Percentiles rank a stretch among this genome's conserved stretches.
These are phyloP conservation scores for Zeuzera pyrina DNA, from an alignment of 2,888 invertebrate genomes.

Conservation along the genomic window DNA sequence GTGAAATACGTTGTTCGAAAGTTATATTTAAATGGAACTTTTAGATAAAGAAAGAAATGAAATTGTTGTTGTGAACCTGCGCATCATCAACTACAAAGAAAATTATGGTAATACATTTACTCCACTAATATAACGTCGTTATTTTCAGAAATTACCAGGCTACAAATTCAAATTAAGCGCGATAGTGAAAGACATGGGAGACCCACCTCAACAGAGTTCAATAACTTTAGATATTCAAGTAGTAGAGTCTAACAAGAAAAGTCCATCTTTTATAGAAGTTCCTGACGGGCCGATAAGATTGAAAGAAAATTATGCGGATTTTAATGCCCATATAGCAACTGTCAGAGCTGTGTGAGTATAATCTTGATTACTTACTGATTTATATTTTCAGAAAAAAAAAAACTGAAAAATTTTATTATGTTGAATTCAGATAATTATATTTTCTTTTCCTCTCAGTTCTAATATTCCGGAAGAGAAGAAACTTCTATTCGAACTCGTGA, in stretches of 20 bases:
- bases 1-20: no score
- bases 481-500: constrained; percentile 84
- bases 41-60: no score
- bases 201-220: constrained; percentile 75
- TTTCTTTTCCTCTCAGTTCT: constrained; percentile 61
- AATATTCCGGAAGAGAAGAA: constrained; percentile 83
- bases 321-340: constrained; percentile 78
- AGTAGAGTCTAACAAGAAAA: constrained; percentile 90
- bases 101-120: no score
- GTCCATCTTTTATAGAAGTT: constrained; percentile 79
- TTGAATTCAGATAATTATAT: neutral
- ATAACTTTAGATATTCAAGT: constrained; percentile 89
- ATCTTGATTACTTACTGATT: constrained; percentile 13
- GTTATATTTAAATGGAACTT: no score
- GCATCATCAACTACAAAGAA: no score
- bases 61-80: no score
- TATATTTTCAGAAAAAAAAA: no score
- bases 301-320: constrained; percentile 83
- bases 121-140: constrained; percentile 6
- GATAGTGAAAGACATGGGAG: constrained; percentile 84
- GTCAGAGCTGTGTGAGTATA: constrained; percentile 79
- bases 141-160: constrained; percentile 72
- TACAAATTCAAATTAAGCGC: constrained; percentile 81
- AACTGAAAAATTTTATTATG: constrained; percentile 1
- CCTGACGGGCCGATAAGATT: constrained; percentile 76